These are phyloP conservation scores for Caenorhabditis becei DNA, from an alignment of 2,888 invertebrate genomes.

Conservation along the genomic window DNA sequence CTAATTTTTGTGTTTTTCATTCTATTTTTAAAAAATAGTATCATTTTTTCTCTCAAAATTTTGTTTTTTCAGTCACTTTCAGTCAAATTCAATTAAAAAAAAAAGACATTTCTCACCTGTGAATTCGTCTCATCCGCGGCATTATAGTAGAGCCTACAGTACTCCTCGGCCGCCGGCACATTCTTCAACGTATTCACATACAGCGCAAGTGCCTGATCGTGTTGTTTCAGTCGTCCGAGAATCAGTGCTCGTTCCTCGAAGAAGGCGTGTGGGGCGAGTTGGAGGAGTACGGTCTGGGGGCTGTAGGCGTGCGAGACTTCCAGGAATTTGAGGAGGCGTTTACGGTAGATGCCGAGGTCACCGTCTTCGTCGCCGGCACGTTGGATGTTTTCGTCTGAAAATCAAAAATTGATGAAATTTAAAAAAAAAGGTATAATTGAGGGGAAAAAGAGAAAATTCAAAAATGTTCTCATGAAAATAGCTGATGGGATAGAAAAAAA, in stretches of 20 bases:
- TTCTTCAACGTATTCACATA: slow-evolving; percentile 92
- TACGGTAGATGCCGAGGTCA: slow-evolving; percentile 85
- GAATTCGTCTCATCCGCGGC: slow-evolving; percentile 72
- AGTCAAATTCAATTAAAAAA: no score
- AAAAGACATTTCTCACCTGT: slow-evolving; percentile 60
- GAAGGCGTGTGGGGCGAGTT: slow-evolving; percentile 84
- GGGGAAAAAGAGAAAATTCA: no score
- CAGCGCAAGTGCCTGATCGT: slow-evolving; percentile 91
- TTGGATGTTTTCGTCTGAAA: slow-evolving; percentile 82
- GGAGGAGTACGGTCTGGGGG: slow-evolving; percentile 73
- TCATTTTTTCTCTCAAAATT: no score
- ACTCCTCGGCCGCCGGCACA: slow-evolving; percentile 89
- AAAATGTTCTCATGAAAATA: no score
- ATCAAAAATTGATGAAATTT: background rate
- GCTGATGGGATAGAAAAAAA: no score
- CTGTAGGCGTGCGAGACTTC: slow-evolving; percentile 73
- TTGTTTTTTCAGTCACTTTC: no score
- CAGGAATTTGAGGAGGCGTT: slow-evolving; percentile 84
- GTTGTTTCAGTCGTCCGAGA: slow-evolving; percentile 91
- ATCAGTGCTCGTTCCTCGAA: slow-evolving; percentile 96
- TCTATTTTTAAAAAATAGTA: no score
- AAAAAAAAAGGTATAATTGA: no score
- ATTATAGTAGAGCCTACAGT: slow-evolving; percentile 85
- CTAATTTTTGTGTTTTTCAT: no score
- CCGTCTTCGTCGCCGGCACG: slow-evolving; percentile 83